Conservation (phyloP, 1,140 invertebrate genomes). For the Brachionus koreanus region DNA sequence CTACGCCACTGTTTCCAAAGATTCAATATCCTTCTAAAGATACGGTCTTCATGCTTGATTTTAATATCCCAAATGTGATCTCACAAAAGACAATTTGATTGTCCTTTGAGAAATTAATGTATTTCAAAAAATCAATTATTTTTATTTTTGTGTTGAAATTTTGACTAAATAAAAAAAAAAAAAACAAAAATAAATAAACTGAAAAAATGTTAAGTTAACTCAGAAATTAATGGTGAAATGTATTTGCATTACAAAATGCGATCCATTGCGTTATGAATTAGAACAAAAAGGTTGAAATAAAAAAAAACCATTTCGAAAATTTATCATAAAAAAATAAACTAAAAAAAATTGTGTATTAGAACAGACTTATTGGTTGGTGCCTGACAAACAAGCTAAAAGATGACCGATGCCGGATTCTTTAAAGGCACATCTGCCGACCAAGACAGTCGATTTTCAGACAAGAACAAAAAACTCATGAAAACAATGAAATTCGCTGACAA, state of each 20-base stretch:
- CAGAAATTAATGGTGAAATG: neutral
- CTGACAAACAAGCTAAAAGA: neutral
- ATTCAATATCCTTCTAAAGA: too few relatives aligned
- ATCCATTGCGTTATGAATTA: neutral
- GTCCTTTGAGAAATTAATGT: too few relatives aligned
- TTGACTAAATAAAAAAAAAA: too few relatives aligned
- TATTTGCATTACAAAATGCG: neutral
- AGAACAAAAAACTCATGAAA: conserved; percentile 97
- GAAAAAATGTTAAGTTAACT: too few relatives aligned
- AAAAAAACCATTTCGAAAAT: neutral
- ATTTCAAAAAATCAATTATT: too few relatives aligned
- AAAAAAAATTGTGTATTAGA: neutral
- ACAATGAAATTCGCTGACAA: conserved; percentile 95
- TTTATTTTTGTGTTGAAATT: too few relatives aligned
- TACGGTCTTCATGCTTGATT: too few relatives aligned
- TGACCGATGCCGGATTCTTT: conserved; percentile 44
- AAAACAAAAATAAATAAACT: too few relatives aligned
- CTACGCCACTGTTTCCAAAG: too few relatives aligned
- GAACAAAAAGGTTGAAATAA: neutral
- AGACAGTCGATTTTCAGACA: conserved; percentile 96
- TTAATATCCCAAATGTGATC: too few relatives aligned
- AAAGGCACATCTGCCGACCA: conserved; percentile 96
- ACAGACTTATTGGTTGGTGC: neutral
- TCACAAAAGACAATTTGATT: too few relatives aligned
- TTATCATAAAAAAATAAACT: neutral